Percentiles rank a stretch among this genome's conserved stretches.
Conservation (phyloP, 2,888 invertebrate genomes). For the Lingula anatina region DNA sequence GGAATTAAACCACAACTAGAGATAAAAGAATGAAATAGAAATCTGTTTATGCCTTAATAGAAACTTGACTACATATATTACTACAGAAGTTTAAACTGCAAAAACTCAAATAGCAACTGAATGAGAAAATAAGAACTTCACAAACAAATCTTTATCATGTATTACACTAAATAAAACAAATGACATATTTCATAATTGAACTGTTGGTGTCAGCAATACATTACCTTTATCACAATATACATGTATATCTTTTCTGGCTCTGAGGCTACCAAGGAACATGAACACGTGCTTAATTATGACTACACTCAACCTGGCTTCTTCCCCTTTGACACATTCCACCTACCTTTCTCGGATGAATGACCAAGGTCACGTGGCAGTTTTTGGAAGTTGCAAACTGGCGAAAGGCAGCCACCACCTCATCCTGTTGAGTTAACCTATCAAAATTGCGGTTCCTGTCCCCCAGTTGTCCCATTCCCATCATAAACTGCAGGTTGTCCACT, state of each 20-base stretch:
- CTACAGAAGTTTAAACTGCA: too few relatives aligned
- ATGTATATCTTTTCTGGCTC: too few relatives aligned
- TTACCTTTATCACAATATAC: too few relatives aligned
- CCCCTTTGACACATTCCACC: constrained; percentile 1
- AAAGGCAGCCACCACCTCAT: constrained; percentile 82
- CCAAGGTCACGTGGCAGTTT: constrained; percentile 93
- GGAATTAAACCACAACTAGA: not conserved
- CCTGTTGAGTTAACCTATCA: constrained; percentile 62
- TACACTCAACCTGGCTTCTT: not conserved
- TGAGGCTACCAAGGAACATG: not conserved
- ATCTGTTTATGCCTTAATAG: too few relatives aligned
- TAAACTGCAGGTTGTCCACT: constrained; percentile 97
- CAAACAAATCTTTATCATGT: too few relatives aligned
- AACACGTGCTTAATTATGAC: not conserved
- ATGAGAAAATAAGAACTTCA: too few relatives aligned
- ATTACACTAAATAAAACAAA: too few relatives aligned
- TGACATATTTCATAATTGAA: too few relatives aligned
- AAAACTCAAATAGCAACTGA: too few relatives aligned
- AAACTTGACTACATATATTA: too few relatives aligned
- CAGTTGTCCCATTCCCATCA: constrained; percentile 78
- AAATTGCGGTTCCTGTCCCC: constrained; percentile 44
- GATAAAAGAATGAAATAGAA: too few relatives aligned
- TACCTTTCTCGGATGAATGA: constrained; percentile 92
- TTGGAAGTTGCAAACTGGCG: constrained; percentile 85
- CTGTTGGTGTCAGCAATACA: too few relatives aligned